Percentiles rank a stretch among this genome's conserved stretches.
These are phyloP conservation scores for Nothura maculosa DNA, from an alignment of 2,797 vertebrate species.

Conservation along the genomic window DNA sequence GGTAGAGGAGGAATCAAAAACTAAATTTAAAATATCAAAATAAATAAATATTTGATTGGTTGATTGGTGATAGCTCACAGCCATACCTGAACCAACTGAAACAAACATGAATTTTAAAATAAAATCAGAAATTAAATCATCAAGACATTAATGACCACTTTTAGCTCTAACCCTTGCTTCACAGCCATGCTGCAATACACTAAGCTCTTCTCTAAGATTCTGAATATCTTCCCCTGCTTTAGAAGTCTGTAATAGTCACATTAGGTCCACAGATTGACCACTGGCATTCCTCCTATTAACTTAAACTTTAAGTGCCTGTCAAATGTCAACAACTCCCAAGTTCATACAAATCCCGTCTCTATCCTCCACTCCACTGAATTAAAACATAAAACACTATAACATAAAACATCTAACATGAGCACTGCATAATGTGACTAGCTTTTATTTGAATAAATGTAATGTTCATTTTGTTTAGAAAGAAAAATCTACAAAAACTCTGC, in stretches of 20 bases:
- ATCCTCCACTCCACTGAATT: not conserved
- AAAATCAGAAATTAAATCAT: not conserved
- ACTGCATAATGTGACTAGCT: not conserved
- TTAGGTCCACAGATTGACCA: not conserved
- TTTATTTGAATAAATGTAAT: not conserved
- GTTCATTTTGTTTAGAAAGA: not conserved
- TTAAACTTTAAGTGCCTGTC: not conserved
- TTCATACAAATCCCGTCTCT: not conserved
- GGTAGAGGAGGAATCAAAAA: not conserved
- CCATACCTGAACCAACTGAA: not conserved
- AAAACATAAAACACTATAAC: not conserved
- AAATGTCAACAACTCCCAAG: not conserved
- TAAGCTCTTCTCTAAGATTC: not conserved
- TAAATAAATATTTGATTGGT: not conserved
- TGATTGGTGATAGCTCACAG: not conserved
- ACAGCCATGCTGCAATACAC: not conserved
- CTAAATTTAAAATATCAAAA: not conserved
- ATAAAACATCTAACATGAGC: not conserved
- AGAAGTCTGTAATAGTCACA: not conserved
- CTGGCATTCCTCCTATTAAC: not conserved
- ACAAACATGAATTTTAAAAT: not conserved
- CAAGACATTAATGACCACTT: not conserved
- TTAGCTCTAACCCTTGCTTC: not conserved
- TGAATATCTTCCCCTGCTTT: not conserved
- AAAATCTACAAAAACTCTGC: not conserved